Evolutionary conservation across 2,888 invertebrate genomes (phyloP), one percentile per base, ranked within the genome.

Genomic region (Caradrina clavipalpis): DNA sequence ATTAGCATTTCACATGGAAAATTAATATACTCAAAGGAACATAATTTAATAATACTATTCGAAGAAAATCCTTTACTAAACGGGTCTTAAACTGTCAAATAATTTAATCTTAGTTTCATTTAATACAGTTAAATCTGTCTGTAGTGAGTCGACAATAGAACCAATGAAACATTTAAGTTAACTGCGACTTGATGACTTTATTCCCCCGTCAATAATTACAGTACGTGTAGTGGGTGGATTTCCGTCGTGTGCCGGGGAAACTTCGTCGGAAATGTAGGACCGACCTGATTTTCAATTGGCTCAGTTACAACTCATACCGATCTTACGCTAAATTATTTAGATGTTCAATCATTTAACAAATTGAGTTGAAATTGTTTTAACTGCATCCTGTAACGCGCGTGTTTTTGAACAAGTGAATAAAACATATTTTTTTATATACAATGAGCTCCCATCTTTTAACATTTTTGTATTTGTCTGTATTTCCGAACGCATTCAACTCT

Each of bases 121-220:
- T 67, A 72, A 64, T 64, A 64, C 57, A 64, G 35, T 62, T 59
- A 72, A 73, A 80, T 77, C 58, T 77, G 54, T 8, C 45, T 50
- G 50, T 15, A 11, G 39, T 39, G 39, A 39, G 17, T 17, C 49
- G 63, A 72, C 72, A 79, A 64, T 73, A 64, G 54, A 54, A 49
- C 55, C 65, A 54, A 68, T 70, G 56, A 55, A 60, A 77, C 61
- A 67, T 68, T 62, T 45, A 73, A 73, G 51, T 70, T 73, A 72
- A 68, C 70, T 66, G 53, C 21, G 56, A 66, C 69, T 68, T 73
- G 59, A 69, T 68, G 73, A 73, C 73, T 73, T 73, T 71, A 78
- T 71, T 73, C 80, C 78, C 79, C 53, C 69, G 81, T 63, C 81
- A 80, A 73, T 81, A 80, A 81, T 80, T 77, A 81, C 53, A 7